Percentiles rank a stretch among this genome's conserved stretches.
Conservation (phyloP, 2,113 vertebrate species). For the Cariama cristata region DNA sequence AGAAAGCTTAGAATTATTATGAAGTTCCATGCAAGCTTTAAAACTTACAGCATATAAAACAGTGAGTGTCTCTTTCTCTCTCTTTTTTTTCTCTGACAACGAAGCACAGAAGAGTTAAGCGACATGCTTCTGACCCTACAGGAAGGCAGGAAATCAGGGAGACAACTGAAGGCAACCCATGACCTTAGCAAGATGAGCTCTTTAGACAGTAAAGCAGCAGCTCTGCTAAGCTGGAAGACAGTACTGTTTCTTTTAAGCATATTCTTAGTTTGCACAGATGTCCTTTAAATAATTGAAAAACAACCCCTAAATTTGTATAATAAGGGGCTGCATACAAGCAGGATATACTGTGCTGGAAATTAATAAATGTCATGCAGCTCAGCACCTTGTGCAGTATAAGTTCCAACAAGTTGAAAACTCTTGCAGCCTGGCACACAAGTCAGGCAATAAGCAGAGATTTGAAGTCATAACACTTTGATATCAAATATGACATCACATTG, state of each 20-base stretch:
- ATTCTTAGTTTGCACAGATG: not conserved
- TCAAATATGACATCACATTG: not conserved
- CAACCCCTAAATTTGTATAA: not conserved
- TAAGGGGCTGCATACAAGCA: not conserved
- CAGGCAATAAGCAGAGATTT: not conserved
- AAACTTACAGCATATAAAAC: not conserved
- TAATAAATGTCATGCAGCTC: not conserved
- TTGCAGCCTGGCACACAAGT: not conserved
- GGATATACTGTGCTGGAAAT: not conserved
- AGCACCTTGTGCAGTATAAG: not conserved
- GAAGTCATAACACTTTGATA: not conserved
- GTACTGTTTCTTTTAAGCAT: not conserved
- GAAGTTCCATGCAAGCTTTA: not conserved
- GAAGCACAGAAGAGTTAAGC: not conserved
- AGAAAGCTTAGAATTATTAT: not conserved
- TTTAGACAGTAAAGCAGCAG: not conserved
- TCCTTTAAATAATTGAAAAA: slow-evolving; percentile 28
- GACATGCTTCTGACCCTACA: not conserved
- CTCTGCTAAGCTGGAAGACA: not conserved
- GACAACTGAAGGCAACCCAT: not conserved
- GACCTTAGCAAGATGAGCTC: not conserved
- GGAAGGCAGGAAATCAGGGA: not conserved
- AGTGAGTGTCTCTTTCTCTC: not conserved
- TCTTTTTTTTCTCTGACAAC: not conserved
- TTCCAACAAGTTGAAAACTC: not conserved